Conservation (phyloP, 2,888 invertebrate species). For the Zelleria hepariella region DNA sequence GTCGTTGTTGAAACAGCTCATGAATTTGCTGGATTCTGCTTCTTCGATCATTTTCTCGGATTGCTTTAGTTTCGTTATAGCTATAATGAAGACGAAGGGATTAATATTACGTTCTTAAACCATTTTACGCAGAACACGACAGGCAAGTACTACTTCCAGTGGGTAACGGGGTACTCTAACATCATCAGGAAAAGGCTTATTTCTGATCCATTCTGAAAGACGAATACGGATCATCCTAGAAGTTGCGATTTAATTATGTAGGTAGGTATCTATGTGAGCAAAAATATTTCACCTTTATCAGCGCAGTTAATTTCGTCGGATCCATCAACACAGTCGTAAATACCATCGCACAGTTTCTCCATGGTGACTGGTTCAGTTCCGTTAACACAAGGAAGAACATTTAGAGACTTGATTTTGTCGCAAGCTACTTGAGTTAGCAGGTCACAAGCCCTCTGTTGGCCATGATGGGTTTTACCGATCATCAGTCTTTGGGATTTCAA, state of each 20-base stretch:
- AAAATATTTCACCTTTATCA: conserved; percentile 26
- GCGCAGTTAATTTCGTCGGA: conserved; percentile 45
- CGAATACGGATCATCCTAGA: too few relatives aligned
- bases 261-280: neutral
- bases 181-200: too few relatives aligned
- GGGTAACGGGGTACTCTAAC: too few relatives aligned
- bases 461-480: too few relatives aligned
- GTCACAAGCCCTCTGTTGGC: too few relatives aligned
- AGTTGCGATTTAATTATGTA: too few relatives aligned
- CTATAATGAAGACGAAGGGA: neutral
- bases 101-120: neutral
- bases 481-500: too few relatives aligned
- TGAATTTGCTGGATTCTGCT: neutral
- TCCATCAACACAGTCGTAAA: conserved; percentile 33
- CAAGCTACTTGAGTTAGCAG: conserved; percentile 22
- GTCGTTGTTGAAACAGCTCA: neutral
- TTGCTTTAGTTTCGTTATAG: neutral
- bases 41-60: neutral
- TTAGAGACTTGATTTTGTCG: conserved; percentile 28
- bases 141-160: too few relatives aligned
- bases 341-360: conserved; percentile 40
- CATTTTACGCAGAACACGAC: too few relatives aligned
- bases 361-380: conserved; percentile 25
- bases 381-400: conserved; percentile 29
- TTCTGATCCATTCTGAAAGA: too few relatives aligned